Evolutionary conservation across 2,888 invertebrate species (phyloP).

Genomic region (Xestia rhomboidea): DNA sequence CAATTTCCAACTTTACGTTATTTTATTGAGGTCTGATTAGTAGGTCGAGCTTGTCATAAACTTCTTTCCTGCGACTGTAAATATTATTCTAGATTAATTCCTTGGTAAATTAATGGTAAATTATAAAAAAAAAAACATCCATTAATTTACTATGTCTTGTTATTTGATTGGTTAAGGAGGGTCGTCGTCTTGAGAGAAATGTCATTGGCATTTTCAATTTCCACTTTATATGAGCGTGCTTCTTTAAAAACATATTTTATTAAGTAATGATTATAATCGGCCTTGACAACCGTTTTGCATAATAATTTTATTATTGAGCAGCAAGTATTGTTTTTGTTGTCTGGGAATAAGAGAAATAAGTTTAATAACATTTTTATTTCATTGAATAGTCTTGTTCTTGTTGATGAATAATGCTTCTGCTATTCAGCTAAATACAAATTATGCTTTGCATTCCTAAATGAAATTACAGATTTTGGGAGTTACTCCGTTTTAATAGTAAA

Average conservation of each 20-base stretch:
- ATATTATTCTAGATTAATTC: constrained; percentile 7
- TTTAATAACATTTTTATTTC: background rate
- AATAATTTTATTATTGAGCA: background rate
- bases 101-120: constrained; percentile 16
- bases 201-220: constrained; percentile 21
- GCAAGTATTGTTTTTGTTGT: background rate
- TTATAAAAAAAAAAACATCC: constrained; percentile 7
- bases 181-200: constrained; percentile 11
- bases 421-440: background rate
- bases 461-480: background rate
- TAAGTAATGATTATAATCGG: background rate
- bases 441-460: background rate
- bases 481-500: background rate
- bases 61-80: constrained; percentile 8
- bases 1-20: constrained; percentile 47
- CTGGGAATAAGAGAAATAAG: background rate
- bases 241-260: constrained; percentile 18
- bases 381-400: background rate
- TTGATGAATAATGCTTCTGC: background rate
- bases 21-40: constrained; percentile 56
- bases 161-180: constrained; percentile 3
- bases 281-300: constrained; percentile 28
- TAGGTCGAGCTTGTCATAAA: constrained; percentile 42
- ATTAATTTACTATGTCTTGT: constrained; percentile 10
- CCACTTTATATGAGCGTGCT: constrained; percentile 9